Evolutionary conservation across 2,113 vertebrate species (phyloP).

Genomic region (Prunella fulvescens): DNA sequence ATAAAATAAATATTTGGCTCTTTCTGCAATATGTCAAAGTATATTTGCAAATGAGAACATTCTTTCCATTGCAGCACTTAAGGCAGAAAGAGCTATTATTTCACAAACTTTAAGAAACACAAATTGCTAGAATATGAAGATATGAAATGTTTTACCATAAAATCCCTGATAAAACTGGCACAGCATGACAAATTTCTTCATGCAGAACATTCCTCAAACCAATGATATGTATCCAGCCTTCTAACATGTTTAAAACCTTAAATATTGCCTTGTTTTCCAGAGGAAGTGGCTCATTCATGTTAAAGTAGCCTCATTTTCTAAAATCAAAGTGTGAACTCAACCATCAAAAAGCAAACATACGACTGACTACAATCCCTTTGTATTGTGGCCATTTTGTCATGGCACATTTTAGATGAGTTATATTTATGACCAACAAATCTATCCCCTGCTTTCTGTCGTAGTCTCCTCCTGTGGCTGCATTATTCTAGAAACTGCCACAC

Average conservation of each 20-base stretch:
- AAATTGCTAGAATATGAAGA: not conserved
- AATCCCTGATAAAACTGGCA: not conserved
- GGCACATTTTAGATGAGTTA: not conserved
- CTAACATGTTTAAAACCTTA: not conserved
- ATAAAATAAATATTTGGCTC: not conserved
- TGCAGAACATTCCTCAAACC: not conserved
- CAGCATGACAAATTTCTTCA: not conserved
- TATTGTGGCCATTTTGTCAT: not conserved
- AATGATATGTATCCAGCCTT: not conserved
- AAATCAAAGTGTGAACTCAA: not conserved
- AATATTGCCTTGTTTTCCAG: not conserved
- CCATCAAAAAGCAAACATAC: not conserved
- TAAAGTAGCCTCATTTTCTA: not conserved
- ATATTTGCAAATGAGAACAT: conserved; percentile 10
- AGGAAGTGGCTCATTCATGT: not conserved
- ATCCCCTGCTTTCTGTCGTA: not conserved
- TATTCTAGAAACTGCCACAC: not conserved
- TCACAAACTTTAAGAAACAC: conserved; percentile 15
- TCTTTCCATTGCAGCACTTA: conserved; percentile 7
- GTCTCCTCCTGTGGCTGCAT: not conserved
- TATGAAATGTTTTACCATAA: not conserved
- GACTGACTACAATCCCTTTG: not conserved
- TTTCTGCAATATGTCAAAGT: not conserved
- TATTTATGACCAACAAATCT: not conserved
- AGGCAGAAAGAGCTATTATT: conserved; percentile 26